These are phyloP conservation scores for Drosophila ezoana DNA, from an alignment of 2,888 invertebrate species.

Conservation along the genomic window DNA sequence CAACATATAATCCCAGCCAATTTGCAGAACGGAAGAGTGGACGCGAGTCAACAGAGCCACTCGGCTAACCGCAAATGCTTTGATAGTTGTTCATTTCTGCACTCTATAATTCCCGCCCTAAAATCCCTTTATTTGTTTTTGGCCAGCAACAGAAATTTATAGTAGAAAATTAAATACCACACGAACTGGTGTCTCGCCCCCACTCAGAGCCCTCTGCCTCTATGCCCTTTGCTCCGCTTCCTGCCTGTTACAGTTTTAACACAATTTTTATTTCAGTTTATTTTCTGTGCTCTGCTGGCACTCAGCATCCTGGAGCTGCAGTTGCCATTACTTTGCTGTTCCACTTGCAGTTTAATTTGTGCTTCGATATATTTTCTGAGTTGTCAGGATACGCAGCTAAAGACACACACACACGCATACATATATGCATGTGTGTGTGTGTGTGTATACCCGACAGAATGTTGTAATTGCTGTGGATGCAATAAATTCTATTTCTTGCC, in stretches of 20 bases:
- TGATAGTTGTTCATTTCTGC: conserved; percentile 61
- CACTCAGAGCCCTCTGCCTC: conserved; percentile 3
- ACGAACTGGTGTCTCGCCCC: conserved; percentile 29
- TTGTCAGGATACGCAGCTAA: conserved; percentile 60
- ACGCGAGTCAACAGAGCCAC: conserved; percentile 31
- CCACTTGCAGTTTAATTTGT: conserved; percentile 78
- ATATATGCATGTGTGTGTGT: conserved; percentile 6
- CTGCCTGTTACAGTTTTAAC: conserved; percentile 23
- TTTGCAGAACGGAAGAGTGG: conserved; percentile 43
- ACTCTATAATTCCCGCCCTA: not conserved
- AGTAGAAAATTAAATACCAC: conserved; percentile 72
- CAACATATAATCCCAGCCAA: conserved; percentile 60
- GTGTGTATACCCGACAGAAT: conserved; percentile 22
- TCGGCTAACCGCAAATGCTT: conserved; percentile 60
- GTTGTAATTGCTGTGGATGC: conserved; percentile 54
- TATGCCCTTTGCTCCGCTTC: not conserved
- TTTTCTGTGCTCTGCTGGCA: conserved; percentile 32
- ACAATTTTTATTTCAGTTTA: conserved; percentile 56
- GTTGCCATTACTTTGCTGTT: conserved; percentile 23
- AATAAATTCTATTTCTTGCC: conserved; percentile 65
- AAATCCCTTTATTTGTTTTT: conserved; percentile 55
- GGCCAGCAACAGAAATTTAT: conserved; percentile 59
- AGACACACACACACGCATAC: conserved; percentile 16
- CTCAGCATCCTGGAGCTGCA: conserved; percentile 27
- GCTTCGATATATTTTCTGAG: conserved; percentile 78